Base-by-base conservation (phyloP, 2,888 invertebrate genomes). In the Zootermopsis nevadensis region DNA sequence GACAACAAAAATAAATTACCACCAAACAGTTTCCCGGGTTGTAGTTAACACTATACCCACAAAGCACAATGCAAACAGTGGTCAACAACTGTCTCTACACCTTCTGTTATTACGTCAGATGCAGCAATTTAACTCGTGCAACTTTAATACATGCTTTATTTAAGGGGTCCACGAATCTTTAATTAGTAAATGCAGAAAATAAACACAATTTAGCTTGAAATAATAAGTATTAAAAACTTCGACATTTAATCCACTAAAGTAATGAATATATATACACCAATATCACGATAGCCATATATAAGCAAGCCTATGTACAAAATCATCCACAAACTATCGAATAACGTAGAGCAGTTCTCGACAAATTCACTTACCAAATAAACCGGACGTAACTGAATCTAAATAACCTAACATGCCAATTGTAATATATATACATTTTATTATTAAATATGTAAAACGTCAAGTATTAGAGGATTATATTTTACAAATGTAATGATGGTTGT, bases 281-380 rank as follows among this genome's bases (percentile, higher is more conserved):
- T 27, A 0, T 74, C 74, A 74, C 42, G 74, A 69, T 74, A 74
- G 74, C 74, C 74, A 74, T n/a, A 74, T 74, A 38, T 74, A 79
- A 35, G 79, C 79, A 79, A 79, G 79, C 79, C 79, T 79, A 79
- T 79, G 35, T 79, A 79, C 79, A 79, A 66, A 74, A 27, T 66
- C 79, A 79, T 79, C 66, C 60, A 79, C 60, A 79, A 30, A 79
- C 79, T 79, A 66, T 38, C 74, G 33, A 69, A 69, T 15, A 60
- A 60, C 27, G 60, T 60, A n/a, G 60, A n/a, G 8, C 60, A 55
- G 24, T 48, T 77, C 12, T 48, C 31, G 55, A 22, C 31, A 55
- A 53, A 77, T 55, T 7, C 60, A 79, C 79, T 79, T 79, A 79
- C 79, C 79, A 79, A 66, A 10, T 48, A 30, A 30, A 77, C 22